Evolutionary conservation across 2,113 vertebrate species (phyloP).

Genomic region (Ploceus nigricollis): DNA sequence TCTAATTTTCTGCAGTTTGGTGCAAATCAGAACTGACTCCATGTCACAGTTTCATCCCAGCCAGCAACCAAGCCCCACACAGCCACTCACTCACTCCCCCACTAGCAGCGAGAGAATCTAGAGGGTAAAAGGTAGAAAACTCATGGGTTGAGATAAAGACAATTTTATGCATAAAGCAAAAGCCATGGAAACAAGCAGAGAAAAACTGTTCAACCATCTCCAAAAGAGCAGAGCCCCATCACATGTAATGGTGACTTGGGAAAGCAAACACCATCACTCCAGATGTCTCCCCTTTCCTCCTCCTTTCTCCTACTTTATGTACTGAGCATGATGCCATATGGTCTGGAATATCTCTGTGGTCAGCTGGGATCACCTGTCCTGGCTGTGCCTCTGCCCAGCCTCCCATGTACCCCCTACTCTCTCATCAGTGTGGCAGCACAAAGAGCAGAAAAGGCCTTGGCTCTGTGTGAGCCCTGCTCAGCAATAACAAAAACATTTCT

Average conservation of each 20-base stretch:
- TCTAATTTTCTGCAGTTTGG: neutral
- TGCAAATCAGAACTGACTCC: neutral
- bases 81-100: neutral
- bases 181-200: neutral
- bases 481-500: neutral
- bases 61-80: neutral
- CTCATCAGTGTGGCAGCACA: neutral
- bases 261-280: neutral
- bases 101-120: neutral
- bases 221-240: neutral
- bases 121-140: neutral
- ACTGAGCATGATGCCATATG: accelerated
- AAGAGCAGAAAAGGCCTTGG: neutral
- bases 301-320: neutral
- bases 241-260: neutral
- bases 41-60: neutral
- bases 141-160: neutral
- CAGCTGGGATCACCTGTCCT: neutral
- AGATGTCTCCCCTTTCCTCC: neutral
- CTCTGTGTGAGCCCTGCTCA: neutral
- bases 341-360: neutral
- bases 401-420: neutral
- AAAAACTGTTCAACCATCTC: neutral
- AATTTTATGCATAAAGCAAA: neutral
- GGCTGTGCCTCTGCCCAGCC: neutral